These are phyloP conservation scores for Atta texana DNA, from an alignment of 1,140 invertebrate species.

Conservation along the genomic window DNA sequence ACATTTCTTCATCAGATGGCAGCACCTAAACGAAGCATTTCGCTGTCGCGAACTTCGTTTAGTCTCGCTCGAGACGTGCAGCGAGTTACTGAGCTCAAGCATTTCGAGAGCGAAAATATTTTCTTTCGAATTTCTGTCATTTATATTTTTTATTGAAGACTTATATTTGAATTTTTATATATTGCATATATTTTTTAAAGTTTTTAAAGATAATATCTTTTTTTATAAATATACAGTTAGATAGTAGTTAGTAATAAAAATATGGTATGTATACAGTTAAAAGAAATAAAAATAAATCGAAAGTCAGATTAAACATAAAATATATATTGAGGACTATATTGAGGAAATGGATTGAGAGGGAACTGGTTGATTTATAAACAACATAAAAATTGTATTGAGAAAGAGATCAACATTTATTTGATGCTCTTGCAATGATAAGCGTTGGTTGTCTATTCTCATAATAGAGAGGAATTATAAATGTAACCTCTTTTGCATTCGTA, in stretches of 20 bases:
- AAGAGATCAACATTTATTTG: conserved; percentile 86
- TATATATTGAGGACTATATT: neutral
- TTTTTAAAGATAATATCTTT: conserved; percentile 2
- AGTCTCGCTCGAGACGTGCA: conserved; percentile 71
- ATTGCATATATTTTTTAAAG: neutral
- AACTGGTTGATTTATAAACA: conserved; percentile 18
- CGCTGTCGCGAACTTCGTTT: neutral
- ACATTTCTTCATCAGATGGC: conserved; percentile 72
- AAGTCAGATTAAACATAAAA: neutral
- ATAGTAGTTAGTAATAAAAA: conserved; percentile 10
- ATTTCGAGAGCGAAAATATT: neutral
- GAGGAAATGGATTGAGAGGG: neutral
- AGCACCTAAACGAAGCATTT: conserved; percentile 59
- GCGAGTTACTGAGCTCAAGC: neutral
- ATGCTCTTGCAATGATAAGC: conserved; percentile 85
- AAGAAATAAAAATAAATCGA: neutral
- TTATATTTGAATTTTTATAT: conserved; percentile 10
- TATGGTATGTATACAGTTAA: neutral
- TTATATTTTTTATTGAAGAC: neutral
- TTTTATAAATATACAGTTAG: neutral
- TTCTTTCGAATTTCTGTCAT: neutral
- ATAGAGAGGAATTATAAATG: conserved; percentile 84
- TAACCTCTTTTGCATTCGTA: conserved; percentile 79
- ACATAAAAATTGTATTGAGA: conserved; percentile 74
- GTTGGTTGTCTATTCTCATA: conserved; percentile 83